Evolutionary conservation across 2,888 invertebrate species (phyloP).

Genomic region (Ctenicera cuprea): DNA sequence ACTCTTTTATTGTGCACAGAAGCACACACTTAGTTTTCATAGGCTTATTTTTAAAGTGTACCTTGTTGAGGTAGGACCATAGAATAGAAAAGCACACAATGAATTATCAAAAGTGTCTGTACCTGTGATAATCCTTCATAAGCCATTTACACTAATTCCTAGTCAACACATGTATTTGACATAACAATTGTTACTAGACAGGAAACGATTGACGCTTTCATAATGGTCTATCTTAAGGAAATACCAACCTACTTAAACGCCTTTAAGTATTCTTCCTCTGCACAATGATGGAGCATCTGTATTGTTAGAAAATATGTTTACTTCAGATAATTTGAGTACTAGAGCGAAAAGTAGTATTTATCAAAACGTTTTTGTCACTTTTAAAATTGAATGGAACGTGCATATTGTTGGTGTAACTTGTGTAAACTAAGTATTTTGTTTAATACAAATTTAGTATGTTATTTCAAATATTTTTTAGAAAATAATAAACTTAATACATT

Average conservation of each 20-base stretch:
- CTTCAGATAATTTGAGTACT: conserved; percentile 25
- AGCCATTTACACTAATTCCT: conserved; percentile 54
- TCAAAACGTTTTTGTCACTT: conserved; percentile 22
- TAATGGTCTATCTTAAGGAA: conserved; percentile 44
- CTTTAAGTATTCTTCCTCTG: conserved; percentile 24
- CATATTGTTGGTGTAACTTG: not conserved
- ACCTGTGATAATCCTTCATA: conserved; percentile 49
- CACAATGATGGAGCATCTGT: conserved; percentile 39
- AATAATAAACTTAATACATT: too few species aligned
- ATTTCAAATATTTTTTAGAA: too few species aligned
- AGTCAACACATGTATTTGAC: conserved; percentile 52
- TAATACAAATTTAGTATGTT: too few species aligned
- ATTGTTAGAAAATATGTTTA: conserved; percentile 33
- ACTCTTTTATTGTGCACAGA: conserved; percentile 23
- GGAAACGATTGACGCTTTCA: conserved; percentile 54
- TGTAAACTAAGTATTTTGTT: too few species aligned
- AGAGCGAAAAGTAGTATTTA: conserved; percentile 28
- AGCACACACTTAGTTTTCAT: conserved; percentile 23
- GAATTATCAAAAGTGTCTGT: conserved; percentile 45
- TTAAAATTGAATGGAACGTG: conserved; percentile 27
- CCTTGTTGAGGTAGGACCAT: not conserved
- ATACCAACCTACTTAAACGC: conserved; percentile 47
- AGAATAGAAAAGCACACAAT: conserved; percentile 38
- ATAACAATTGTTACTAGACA: conserved; percentile 46
- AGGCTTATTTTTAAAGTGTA: not conserved